These are phyloP conservation scores for Aspidiotus destructor DNA, from an alignment of 2,888 invertebrate genomes.

Conservation along the genomic window DNA sequence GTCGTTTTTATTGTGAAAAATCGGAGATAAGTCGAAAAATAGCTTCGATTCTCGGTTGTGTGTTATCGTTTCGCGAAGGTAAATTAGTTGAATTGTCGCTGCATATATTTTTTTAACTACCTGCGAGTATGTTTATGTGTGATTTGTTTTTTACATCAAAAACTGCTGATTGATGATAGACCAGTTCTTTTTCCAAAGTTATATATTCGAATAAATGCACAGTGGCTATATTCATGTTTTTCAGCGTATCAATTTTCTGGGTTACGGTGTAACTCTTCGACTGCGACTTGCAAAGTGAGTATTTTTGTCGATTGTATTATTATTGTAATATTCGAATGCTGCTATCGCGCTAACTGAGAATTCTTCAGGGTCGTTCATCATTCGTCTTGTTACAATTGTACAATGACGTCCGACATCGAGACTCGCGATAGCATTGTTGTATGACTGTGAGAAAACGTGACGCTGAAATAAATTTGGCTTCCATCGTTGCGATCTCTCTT, in stretches of 20 bases:
- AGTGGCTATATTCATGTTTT: conserved; percentile 14
- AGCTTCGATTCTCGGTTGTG: conserved; percentile 9
- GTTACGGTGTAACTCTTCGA: background rate
- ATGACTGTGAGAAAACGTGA: too few species aligned
- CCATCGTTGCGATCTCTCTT: too few species aligned
- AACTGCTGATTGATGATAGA: conserved; percentile 7
- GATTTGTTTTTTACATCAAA: conserved; percentile 18
- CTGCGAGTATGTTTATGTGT: conserved; percentile 21
- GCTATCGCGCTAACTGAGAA: too few species aligned
- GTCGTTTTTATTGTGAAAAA: conserved; percentile 8
- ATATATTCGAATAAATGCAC: conserved; percentile 9
- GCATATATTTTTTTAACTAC: background rate
- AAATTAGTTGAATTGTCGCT: conserved; percentile 22
- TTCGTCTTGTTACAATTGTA: too few species aligned
- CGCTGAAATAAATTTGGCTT: too few species aligned
- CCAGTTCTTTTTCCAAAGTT: conserved; percentile 10
- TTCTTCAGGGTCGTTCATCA: too few species aligned
- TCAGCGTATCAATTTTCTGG: background rate
- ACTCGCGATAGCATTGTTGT: too few species aligned
- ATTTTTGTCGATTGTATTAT: too few species aligned
- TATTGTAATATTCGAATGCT: too few species aligned
- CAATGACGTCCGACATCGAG: too few species aligned
- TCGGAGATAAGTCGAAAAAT: conserved; percentile 2
- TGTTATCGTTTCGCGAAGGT: conserved; percentile 22
- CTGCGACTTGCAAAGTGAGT: background rate